Evolutionary conservation across 2,797 vertebrate species (phyloP).

Genomic region (Vireo griseus): DNA sequence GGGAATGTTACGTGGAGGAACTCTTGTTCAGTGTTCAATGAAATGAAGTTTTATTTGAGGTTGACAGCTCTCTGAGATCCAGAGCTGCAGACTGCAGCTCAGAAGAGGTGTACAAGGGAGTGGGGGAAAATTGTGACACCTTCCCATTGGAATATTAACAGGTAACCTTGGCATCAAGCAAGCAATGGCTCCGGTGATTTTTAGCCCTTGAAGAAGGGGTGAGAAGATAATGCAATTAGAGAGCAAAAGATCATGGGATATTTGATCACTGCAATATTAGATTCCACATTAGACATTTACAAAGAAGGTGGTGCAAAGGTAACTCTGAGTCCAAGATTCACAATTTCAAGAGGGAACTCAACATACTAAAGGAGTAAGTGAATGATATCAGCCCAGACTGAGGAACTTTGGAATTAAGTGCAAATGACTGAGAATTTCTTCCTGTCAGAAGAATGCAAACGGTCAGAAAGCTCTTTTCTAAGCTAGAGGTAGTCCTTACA

Average conservation of each 20-base stretch:
- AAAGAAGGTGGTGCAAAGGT: background rate
- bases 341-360: background rate
- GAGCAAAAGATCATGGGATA: background rate
- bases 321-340: background rate
- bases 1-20: background rate
- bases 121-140: background rate
- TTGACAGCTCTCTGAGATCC: background rate
- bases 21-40: background rate
- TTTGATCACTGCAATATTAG: background rate
- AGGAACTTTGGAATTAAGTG: background rate
- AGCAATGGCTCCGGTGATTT: background rate
- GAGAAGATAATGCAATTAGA: background rate
- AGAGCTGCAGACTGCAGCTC: background rate
- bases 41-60: background rate
- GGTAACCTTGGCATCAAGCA: background rate
- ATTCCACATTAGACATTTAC: background rate
- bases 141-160: background rate
- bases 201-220: background rate
- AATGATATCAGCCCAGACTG: background rate
- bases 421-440: background rate
- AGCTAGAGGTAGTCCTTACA: background rate
- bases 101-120: background rate
- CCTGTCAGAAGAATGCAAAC: background rate
- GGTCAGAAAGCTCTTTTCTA: background rate
- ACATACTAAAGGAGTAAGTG: background rate